A percentile compares a stretch with the other conserved stretches of the same genome.
Conservation (phyloP, 2,888 invertebrate species). For the Eurytoma adleriae region DNA sequence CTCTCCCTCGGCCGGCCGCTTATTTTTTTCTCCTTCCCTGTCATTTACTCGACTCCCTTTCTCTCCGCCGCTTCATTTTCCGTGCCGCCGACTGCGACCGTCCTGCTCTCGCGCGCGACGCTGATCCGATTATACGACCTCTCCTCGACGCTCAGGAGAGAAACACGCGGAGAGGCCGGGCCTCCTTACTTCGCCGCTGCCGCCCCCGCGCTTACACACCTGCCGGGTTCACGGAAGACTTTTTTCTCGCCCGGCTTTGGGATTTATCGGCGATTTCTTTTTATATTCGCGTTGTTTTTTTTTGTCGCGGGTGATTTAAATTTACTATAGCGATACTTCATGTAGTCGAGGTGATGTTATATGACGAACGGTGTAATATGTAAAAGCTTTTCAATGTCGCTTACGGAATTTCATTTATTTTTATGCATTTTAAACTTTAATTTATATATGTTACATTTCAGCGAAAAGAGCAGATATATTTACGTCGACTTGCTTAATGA, state of each 20-base stretch:
- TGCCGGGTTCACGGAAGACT: constrained; percentile 17
- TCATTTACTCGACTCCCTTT: constrained; percentile 25
- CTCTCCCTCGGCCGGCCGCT: constrained; percentile 21
- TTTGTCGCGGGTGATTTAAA: constrained; percentile 43
- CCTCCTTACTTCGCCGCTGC: background rate
- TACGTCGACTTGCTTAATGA: too few relatives aligned
- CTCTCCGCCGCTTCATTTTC: constrained; percentile 22
- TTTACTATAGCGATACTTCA: constrained; percentile 40
- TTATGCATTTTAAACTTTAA: too few relatives aligned
- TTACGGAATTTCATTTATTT: too few relatives aligned
- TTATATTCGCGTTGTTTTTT: constrained; percentile 37
- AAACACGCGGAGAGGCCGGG: constrained; percentile 52
- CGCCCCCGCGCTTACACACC: background rate
- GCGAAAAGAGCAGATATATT: too few relatives aligned
- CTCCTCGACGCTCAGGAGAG: constrained; percentile 57
- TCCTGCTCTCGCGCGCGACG: constrained; percentile 49
- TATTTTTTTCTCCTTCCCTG: constrained; percentile 50
- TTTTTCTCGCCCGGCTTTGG: constrained; percentile 50
- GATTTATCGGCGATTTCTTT: constrained; percentile 53
- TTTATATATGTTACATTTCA: too few relatives aligned
- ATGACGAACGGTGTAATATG: constrained; percentile 15
- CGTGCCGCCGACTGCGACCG: constrained; percentile 24
- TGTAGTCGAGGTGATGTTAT: constrained; percentile 17
- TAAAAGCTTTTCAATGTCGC: constrained; percentile 36
- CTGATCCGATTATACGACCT: constrained; percentile 64